Evolutionary conservation across 2,888 invertebrate species (phyloP), one percentile per base, ranked within the genome.

Genomic region (Eupithecia dodoneata): DNA sequence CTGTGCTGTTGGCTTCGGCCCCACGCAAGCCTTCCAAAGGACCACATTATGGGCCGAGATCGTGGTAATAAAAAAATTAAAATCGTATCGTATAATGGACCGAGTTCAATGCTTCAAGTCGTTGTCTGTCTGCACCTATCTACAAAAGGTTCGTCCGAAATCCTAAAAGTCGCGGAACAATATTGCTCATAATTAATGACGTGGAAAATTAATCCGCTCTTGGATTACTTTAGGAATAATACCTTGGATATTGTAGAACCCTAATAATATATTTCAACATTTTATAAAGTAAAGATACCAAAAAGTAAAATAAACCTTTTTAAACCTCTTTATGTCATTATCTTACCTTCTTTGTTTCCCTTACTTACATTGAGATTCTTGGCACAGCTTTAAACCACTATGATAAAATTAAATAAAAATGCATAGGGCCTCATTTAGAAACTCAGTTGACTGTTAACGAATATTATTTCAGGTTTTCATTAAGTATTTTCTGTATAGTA

Each of bases 281-380:
- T 69, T 70, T 70, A 18, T 12, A 30, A 30, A 49, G 12, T 70
- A 55, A 74, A 30, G 66, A 42, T 59, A 72, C 47, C 59, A 30
- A 67, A 72, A 72, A 69, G 44, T 77, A 70, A 65, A 65, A 77
- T 75, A 75, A 74, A 77, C 47, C 6, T 71, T 52, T 76, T 74
- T 84, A 82, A 87, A 83, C 80, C 84, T 74, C 81, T 81, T 82
- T 85, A 85, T 84, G 79, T 84, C 80, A 81, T 85, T 82, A 82
- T 88, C 86, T 87, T 85, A 76, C 76, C 82, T 82, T 85, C 86
- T 86, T 84, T 82, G 85, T 87, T 86, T 83, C 83, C 81, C 85
- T 84, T 87, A 52, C 41, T 84, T n/a, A n/a, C n/a, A n/a, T 80
- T 81, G 63, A 79, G 83, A 83, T 77, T 81, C 80, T 71, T 47